Evolutionary conservation across 2,113 vertebrate species (phyloP).

Genomic region (Erpornis zantholeuca): DNA sequence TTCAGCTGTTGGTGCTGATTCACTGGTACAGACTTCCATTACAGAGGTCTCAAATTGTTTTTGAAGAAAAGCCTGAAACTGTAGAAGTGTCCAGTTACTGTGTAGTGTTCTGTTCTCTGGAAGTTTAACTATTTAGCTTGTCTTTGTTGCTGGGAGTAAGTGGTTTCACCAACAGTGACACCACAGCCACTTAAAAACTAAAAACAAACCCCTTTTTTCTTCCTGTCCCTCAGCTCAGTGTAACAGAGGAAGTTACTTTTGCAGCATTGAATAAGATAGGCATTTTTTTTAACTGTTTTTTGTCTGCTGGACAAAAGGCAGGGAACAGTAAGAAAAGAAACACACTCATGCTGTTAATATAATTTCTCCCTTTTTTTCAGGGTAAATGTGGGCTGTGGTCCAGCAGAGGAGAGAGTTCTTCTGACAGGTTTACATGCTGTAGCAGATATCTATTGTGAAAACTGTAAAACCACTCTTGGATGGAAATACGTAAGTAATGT

Average conservation of each 20-base stretch:
- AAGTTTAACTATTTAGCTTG: background rate
- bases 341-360: background rate
- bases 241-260: background rate
- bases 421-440: slow-evolving; percentile 97
- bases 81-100: background rate
- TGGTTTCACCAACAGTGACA: background rate
- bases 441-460: slow-evolving; percentile 99
- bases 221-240: background rate
- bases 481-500: slow-evolving; percentile 95
- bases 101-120: background rate
- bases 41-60: background rate
- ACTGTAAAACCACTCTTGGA: slow-evolving; percentile 98
- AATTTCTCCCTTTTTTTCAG: slow-evolving; percentile 64
- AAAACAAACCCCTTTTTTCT: background rate
- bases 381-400: slow-evolving; percentile 98
- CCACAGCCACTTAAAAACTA: background rate
- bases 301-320: background rate
- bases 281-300: background rate
- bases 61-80: background rate
- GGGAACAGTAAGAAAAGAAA: background rate
- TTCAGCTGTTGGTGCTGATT: background rate
- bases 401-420: slow-evolving; percentile 96
- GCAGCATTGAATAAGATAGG: background rate
- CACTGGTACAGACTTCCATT: background rate
- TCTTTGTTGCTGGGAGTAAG: background rate